These are phyloP conservation scores for Haliclona indistincta DNA, from an alignment of 37 sponge, comb jelly and placozoan species.

Conservation along the genomic window DNA sequence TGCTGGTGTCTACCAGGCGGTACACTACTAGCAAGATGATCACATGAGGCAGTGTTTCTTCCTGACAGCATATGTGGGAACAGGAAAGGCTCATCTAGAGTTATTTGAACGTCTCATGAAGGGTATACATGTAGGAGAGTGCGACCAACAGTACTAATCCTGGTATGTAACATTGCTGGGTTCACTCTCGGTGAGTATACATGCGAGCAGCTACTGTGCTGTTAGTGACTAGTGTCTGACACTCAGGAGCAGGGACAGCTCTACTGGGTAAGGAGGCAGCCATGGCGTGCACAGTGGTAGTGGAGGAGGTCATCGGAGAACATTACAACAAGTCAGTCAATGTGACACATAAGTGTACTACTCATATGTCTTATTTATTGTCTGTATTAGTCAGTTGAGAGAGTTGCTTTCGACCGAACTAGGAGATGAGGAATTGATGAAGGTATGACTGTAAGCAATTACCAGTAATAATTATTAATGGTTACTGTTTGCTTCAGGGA, in stretches of 20 bases:
- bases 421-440: slow-evolving; percentile 51
- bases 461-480: too few species aligned
- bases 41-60: too few species aligned
- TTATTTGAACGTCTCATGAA: slow-evolving; percentile 55
- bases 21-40: too few species aligned
- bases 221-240: too few species aligned
- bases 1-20: too few species aligned
- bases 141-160: slow-evolving; percentile 80
- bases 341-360: neutral
- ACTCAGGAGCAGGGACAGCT: slow-evolving; percentile 73
- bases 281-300: slow-evolving; percentile 92
- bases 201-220: too few species aligned
- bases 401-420: slow-evolving; percentile 22
- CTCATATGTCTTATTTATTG: neutral
- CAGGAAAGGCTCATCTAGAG: slow-evolving; percentile 77
- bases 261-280: slow-evolving; percentile 84
- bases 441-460: slow-evolving; percentile 37
- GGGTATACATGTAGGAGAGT: slow-evolving; percentile 73
- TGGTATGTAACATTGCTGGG: slow-evolving; percentile 88
- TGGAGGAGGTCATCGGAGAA: slow-evolving; percentile 84
- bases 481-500: slow-evolving; percentile 47
- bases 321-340: slow-evolving; percentile 80
- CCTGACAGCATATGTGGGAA: slow-evolving; percentile 92
- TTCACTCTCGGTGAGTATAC: slow-evolving; percentile 81
- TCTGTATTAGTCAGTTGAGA: slow-evolving; percentile 55